Evolutionary conservation across 2,113 vertebrate species (phyloP).

Genomic region (Triplophysa siluroides): DNA sequence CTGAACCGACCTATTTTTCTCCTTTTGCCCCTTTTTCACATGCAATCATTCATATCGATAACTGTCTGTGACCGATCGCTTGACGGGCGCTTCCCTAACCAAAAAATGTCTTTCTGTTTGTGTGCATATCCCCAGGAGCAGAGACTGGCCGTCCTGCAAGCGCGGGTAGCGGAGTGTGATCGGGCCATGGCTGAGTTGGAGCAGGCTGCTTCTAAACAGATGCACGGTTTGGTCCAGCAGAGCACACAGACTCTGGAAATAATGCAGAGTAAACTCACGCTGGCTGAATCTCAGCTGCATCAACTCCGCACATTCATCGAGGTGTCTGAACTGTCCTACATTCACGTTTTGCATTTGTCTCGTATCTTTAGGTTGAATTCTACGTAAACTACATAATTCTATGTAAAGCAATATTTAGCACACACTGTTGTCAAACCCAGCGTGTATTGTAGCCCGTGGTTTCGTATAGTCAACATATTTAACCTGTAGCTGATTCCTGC

Average conservation of each 20-base stretch:
- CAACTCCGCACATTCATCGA: conserved; percentile 84
- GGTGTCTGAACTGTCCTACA: conserved; percentile 62
- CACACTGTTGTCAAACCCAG: conserved; percentile 1
- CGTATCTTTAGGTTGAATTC: not conserved
- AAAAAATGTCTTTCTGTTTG: not conserved
- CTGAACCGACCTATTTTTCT: too few relatives aligned
- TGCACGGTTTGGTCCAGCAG: conserved; percentile 81
- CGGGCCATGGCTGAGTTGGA: conserved; percentile 78
- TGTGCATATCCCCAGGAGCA: conserved; percentile 70
- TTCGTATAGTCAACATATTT: conserved; percentile 15
- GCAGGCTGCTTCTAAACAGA: conserved; percentile 77
- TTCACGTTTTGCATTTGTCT: not conserved
- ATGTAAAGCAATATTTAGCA: not conserved
- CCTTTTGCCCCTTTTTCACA: too few relatives aligned
- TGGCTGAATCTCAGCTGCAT: conserved; percentile 76
- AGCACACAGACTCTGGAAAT: conserved; percentile 78
- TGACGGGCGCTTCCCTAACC: too few relatives aligned
- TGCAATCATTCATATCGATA: too few relatives aligned
- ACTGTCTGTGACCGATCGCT: too few relatives aligned
- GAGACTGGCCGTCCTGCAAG: conserved; percentile 73
- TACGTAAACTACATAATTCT: too few relatives aligned
- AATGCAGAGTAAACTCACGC: conserved; percentile 77
- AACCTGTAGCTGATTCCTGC: conserved; percentile 48
- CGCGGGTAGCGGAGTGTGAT: conserved; percentile 76
- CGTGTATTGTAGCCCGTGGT: conserved; percentile 11